A percentile compares a stretch with the other conserved stretches of the same genome.
Conservation (phyloP, 2,113 vertebrate genomes). For the Psephotus haematonotus region DNA sequence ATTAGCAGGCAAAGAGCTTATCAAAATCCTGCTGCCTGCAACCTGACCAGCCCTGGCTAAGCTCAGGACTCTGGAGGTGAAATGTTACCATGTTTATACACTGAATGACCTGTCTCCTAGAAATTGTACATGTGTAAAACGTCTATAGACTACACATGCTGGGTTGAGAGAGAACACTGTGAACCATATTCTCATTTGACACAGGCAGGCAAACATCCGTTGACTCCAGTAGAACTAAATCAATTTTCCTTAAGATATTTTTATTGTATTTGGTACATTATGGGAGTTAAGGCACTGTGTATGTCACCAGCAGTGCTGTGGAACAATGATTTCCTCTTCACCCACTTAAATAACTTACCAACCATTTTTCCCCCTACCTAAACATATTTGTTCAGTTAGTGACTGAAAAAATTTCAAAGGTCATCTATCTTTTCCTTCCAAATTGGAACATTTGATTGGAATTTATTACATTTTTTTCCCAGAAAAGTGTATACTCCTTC, state of each 20-base stretch:
- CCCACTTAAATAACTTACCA: neutral
- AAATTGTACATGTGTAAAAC: neutral
- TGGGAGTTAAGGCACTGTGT: neutral
- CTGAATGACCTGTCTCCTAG: neutral
- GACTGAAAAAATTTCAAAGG: neutral
- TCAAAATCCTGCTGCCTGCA: neutral
- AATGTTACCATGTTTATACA: neutral
- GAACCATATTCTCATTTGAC: neutral
- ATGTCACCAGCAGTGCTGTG: neutral
- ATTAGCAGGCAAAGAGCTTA: neutral
- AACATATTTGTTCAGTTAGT: neutral
- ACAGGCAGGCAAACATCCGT: neutral
- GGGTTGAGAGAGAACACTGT: neutral
- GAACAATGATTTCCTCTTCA: neutral
- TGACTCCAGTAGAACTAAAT: neutral
- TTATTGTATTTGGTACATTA: neutral
- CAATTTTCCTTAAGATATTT: neutral
- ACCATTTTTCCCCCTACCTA: neutral
- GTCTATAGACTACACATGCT: neutral
- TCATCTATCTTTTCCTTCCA: neutral
- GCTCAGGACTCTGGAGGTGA: neutral
- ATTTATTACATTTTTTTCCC: neutral
- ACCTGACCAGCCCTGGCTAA: neutral
- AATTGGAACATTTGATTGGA: neutral
- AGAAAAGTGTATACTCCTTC: neutral